A percentile compares a stretch with the other conserved stretches of the same genome.
Evolutionary conservation across 2,888 invertebrate species (phyloP).

Genomic region (Thereva nobilitata): DNA sequence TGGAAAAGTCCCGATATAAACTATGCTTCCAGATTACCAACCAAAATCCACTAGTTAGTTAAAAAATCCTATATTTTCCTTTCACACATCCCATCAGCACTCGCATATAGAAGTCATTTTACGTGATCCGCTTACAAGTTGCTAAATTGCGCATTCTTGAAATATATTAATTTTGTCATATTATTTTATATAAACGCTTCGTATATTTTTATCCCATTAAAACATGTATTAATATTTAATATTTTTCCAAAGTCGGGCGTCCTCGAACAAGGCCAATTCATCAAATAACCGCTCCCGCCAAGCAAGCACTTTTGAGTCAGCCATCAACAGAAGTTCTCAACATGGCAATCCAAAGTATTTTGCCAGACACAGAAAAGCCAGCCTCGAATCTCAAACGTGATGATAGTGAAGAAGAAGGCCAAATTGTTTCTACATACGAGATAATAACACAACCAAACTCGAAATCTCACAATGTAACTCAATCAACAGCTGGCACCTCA

Average conservation of each 20-base stretch:
- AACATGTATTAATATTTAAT: conserved; percentile 9
- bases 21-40: too few species aligned
- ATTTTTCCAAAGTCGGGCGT: conserved; percentile 59
- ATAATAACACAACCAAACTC: conserved; percentile 46
- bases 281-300: conserved; percentile 39
- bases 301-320: conserved; percentile 33
- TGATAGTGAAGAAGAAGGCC: conserved; percentile 41
- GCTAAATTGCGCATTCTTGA: too few species aligned
- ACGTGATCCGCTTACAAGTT: not conserved
- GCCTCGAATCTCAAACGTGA: conserved; percentile 40
- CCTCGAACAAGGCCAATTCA: conserved; percentile 57
- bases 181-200: not conserved
- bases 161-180: too few species aligned
- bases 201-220: conserved; percentile 41
- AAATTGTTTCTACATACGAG: conserved; percentile 48
- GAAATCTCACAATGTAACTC: conserved; percentile 19
- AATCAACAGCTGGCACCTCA: conserved; percentile 7
- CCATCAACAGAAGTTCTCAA: conserved; percentile 53
- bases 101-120: too few species aligned
- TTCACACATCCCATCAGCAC: too few species aligned
- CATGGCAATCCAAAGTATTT: conserved; percentile 56
- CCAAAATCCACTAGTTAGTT: too few species aligned
- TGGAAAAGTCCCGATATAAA: too few species aligned
- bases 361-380: conserved; percentile 49
- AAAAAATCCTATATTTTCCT: too few species aligned